phyloP scores from a whole-genome alignment of 2,113 vertebrate species.

The Microtus richardsoni region DNA sequence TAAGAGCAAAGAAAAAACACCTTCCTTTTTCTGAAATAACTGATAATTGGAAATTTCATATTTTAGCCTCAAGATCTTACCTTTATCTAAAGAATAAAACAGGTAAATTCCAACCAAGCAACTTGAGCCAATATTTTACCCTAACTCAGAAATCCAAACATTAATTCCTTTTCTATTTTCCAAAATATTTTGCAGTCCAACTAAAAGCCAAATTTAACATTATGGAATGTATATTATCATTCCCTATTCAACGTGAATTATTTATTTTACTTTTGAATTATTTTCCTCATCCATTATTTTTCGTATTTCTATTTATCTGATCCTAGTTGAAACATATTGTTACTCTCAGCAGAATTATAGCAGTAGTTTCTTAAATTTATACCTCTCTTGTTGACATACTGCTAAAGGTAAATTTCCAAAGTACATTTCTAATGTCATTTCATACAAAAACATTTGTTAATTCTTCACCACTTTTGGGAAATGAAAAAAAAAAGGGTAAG shows the following conservation, averaged over 20 bases:
- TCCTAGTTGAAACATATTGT: constrained; percentile 23
- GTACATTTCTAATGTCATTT: constrained; percentile 10
- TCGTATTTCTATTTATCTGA: background rate
- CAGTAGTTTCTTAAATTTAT: constrained; percentile 53
- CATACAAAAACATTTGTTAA: background rate
- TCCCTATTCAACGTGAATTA: background rate
- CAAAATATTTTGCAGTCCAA: background rate
- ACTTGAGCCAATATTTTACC: background rate
- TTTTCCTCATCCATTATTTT: constrained; percentile 44
- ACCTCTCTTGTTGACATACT: background rate
- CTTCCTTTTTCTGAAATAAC: background rate
- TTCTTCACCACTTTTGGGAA: background rate
- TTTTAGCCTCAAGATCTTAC: constrained; percentile 10
- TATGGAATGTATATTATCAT: background rate
- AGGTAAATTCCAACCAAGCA: background rate
- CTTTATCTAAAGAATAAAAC: constrained; percentile 20
- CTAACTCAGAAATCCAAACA: background rate
- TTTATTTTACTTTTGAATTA: constrained; percentile 23
- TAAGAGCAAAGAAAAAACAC: background rate
- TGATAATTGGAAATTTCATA: constrained; percentile 30
- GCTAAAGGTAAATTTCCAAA: constrained; percentile 4
- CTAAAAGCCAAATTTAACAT: constrained; percentile 45
- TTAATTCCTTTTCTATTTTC: background rate
- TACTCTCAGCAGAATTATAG: background rate
- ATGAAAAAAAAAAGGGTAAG: background rate